Evolutionary conservation across 2,113 vertebrate species (phyloP).

Genomic region (Oxyura jamaicensis): DNA sequence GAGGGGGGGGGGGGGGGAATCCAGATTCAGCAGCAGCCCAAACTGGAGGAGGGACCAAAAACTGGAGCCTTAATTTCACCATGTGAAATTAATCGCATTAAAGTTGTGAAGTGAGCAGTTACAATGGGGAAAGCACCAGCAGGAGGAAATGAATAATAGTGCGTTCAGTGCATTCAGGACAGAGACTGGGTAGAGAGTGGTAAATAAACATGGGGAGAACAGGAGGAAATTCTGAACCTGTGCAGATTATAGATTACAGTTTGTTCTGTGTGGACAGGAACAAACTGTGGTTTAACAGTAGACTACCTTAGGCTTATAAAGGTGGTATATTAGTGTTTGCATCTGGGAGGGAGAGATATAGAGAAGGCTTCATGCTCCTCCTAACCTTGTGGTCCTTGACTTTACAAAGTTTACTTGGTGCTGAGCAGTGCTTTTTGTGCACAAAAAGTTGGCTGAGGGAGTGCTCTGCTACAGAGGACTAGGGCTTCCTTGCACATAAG

Average conservation of each 20-base stretch:
- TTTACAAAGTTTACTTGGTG: not conserved
- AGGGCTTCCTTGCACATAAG: not conserved
- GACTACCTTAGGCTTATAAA: not conserved
- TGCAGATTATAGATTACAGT: not conserved
- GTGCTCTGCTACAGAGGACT: not conserved
- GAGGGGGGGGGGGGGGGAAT: accelerated
- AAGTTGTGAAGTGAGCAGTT: not conserved
- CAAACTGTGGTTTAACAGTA: not conserved
- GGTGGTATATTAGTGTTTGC: not conserved
- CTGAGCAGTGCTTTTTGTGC: not conserved
- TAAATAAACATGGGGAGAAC: not conserved
- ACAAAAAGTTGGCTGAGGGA: not conserved
- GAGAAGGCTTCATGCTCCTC: not conserved
- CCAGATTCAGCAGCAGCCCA: not conserved
- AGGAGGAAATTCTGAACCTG: not conserved
- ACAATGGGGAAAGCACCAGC: not conserved
- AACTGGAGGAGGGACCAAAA: not conserved
- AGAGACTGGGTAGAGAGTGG: not conserved
- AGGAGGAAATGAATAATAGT: not conserved
- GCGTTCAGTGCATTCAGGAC: not conserved
- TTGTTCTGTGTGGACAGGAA: not conserved
- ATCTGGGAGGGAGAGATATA: not conserved
- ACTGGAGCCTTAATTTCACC: not conserved
- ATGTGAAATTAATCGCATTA: not conserved
- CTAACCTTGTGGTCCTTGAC: not conserved